phyloP scores from a whole-genome alignment of 64 coral and sea anemone genomes.

The Hydrozoanthus tunicans region DNA sequence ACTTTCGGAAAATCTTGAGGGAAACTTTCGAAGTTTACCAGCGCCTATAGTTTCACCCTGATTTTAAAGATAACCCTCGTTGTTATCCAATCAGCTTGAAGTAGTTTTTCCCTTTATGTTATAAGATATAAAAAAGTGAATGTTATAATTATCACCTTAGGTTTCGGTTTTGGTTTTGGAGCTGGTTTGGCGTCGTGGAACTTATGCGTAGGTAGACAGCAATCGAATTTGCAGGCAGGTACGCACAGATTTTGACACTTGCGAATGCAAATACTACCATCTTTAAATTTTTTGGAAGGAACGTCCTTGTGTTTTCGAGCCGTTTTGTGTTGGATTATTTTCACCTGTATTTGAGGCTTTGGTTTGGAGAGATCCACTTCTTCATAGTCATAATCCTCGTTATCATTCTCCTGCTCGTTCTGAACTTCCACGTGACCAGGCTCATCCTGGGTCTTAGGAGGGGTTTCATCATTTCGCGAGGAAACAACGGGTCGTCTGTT shows the following conservation, averaged over 20 bases:
- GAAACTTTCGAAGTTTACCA: too few relatives aligned
- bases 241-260: constrained; percentile 53
- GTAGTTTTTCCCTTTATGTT: too few relatives aligned
- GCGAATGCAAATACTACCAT: constrained; percentile 39
- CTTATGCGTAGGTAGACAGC: constrained; percentile 50
- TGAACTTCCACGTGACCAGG: background rate
- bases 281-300: constrained; percentile 28
- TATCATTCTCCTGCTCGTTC: background rate
- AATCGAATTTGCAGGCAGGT: constrained; percentile 40
- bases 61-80: too few relatives aligned
- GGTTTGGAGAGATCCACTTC: constrained; percentile 50
- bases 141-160: background rate
- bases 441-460: constrained; percentile 22
- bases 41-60: too few relatives aligned
- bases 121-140: too few relatives aligned
- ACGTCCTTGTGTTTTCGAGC: constrained; percentile 53
- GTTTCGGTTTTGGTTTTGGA: constrained; percentile 32
- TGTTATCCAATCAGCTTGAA: too few relatives aligned
- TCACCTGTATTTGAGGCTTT: constrained; percentile 17
- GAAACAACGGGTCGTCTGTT: constrained; percentile 2
- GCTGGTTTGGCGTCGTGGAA: constrained; percentile 47
- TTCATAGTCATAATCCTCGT: constrained; percentile 42
- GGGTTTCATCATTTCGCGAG: constrained; percentile 16
- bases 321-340: background rate
- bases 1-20: too few relatives aligned